Base-by-base conservation (phyloP, 2,113 vertebrate genomes). In the Oryctolagus cuniculus region DNA sequence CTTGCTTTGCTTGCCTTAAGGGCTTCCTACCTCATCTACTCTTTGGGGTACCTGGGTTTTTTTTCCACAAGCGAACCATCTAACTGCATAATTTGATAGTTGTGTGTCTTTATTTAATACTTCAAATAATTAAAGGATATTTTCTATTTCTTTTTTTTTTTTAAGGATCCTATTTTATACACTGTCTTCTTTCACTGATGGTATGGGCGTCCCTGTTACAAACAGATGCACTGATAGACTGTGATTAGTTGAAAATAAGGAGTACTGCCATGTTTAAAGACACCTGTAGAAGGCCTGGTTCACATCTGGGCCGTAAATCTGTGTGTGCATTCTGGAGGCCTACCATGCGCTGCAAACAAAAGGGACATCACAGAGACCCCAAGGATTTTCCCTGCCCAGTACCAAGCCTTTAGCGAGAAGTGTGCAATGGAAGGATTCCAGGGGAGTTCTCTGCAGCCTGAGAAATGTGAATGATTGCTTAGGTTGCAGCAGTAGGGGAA, bases 1-100 rank as follows among this genome's bases (percentile, higher is more conserved):
- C 90, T 77, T 72, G 16, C 61, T 94, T 90, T 87, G 67, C 94
- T 96, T 94, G 34, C 51, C 73, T 90, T 7, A 44, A 67, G 63
- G 87, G 78, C n/a, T 79, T 90, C 27, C 74, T 84, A 86, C 73
- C 31, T 95, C 92, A 69, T 72, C 49, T 75, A 34, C 80, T 81
- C 69, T 96, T 86, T 91, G 74, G 88, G 82, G 74, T 89, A 75
- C 55, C 53, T 89, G 31, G 21, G 70, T 24, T 87, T 58, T 61
- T 67, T 66, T 90, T 73, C 34, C 79, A 79, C 83, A 87, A 75
- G 49, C 90, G 58, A 55, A 34, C 31, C 25, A 10, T 34, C 16
- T 66, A 55, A 70, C 22, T 86, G 16, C 1, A 29, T 90, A 44
- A 64, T 25, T 79, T 82, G 6, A 38, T 21, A 83, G n/a, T 31